phyloP scores from a whole-genome alignment of 2,797 vertebrate genomes.

The Anniella stebbinsi region DNA sequence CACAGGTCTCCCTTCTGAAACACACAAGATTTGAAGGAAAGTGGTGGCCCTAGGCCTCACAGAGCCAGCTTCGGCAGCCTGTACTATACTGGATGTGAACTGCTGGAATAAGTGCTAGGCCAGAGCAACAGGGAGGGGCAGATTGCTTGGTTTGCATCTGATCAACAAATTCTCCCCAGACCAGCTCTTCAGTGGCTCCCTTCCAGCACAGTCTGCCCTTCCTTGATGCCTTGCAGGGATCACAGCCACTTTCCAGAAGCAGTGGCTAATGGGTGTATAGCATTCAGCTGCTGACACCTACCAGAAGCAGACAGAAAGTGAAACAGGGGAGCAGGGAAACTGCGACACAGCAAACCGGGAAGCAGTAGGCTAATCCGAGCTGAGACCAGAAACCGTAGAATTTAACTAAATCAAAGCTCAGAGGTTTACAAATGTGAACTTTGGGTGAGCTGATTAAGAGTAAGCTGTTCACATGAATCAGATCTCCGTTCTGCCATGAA shows the following conservation, averaged over 20 bases:
- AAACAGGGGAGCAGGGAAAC: background rate
- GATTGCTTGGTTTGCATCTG: background rate
- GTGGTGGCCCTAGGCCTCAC: background rate
- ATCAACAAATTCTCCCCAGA: conserved; percentile 10
- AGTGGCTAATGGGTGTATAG: background rate
- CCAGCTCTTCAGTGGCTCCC: background rate
- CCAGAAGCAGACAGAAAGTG: conserved; percentile 8
- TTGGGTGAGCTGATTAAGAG: background rate
- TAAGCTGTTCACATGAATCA: background rate
- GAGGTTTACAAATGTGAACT: background rate
- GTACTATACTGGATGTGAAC: background rate
- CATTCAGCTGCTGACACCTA: background rate
- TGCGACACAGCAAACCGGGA: background rate
- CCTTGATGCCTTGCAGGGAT: background rate
- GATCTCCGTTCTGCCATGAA: background rate
- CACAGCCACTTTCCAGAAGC: background rate
- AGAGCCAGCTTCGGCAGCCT: background rate
- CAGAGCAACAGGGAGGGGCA: background rate
- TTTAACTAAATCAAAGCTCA: no score
- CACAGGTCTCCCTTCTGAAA: conserved; percentile 14
- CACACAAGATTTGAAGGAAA: background rate
- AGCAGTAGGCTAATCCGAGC: background rate
- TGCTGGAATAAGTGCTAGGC: background rate
- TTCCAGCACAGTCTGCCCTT: conserved; percentile 13
- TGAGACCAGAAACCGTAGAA: background rate